phyloP scores from a whole-genome alignment of 2,888 invertebrate genomes.

The Hypomecis atomaria region DNA sequence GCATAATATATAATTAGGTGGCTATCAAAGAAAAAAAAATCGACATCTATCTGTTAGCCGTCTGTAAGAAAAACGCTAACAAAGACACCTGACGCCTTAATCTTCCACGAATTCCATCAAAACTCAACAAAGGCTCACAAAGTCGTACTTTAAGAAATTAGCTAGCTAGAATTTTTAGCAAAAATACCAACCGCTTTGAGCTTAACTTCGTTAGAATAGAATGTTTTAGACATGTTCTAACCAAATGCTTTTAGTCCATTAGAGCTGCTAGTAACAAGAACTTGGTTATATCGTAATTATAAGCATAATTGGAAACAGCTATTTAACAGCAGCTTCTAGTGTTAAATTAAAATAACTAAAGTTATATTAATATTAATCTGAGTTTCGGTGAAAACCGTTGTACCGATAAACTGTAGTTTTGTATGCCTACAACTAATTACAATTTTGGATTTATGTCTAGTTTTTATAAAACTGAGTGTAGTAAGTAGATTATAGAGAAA shows the following conservation, averaged over 20 bases:
- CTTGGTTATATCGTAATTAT: background rate
- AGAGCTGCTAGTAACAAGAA: slow-evolving; percentile 10
- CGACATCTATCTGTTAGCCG: background rate
- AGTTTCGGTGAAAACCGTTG: slow-evolving; percentile 1
- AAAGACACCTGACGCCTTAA: background rate
- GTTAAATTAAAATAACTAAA: slow-evolving; percentile 16
- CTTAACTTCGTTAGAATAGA: slow-evolving; percentile 11
- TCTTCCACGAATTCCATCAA: background rate
- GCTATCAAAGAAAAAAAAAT: background rate
- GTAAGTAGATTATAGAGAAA: too few species aligned
- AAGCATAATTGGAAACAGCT: slow-evolving; percentile 16
- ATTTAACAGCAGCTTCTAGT: slow-evolving; percentile 27
- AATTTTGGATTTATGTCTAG: too few species aligned
- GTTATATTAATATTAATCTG: slow-evolving; percentile 4
- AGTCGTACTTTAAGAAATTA: background rate
- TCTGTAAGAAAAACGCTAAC: background rate
- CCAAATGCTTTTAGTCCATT: slow-evolving; percentile 21
- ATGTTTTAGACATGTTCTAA: slow-evolving; percentile 19
- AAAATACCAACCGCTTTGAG: slow-evolving; percentile 10
- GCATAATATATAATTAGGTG: too few species aligned
- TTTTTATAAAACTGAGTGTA: too few species aligned
- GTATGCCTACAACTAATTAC: too few species aligned
- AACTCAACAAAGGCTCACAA: slow-evolving; percentile 6
- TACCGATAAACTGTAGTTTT: background rate
- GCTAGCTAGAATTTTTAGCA: background rate